These are phyloP conservation scores for Digitonthophagus gazella DNA, from an alignment of 2,888 invertebrate species.

Conservation along the genomic window DNA sequence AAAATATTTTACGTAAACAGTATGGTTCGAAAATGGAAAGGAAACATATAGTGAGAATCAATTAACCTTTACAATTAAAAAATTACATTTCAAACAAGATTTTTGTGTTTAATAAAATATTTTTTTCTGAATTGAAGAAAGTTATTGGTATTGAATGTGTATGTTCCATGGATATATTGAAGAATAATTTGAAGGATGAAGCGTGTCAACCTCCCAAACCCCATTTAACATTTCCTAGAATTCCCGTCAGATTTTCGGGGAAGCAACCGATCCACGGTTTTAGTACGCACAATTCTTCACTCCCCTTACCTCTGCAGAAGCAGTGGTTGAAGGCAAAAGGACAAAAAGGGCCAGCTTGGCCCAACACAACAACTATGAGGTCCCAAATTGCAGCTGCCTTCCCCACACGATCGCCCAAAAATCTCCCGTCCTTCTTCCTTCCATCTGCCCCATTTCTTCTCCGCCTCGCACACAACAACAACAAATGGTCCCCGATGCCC, in stretches of 20 bases:
- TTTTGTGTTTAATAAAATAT: not conserved
- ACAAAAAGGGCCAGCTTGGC: not conserved
- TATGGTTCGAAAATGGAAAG: too few species aligned
- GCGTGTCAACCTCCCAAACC: not conserved
- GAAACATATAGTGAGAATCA: too few species aligned
- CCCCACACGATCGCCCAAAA: not conserved
- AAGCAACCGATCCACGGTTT: not conserved
- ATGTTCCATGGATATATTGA: not conserved
- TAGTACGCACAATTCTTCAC: not conserved
- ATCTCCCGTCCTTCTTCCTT: not conserved
- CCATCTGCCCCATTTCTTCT: slow-evolving; percentile 1
- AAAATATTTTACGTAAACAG: too few species aligned
- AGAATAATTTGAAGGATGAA: not conserved
- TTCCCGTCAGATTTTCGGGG: not conserved
- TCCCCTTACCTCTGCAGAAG: not conserved
- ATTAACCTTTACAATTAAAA: too few species aligned
- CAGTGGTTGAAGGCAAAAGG: not conserved
- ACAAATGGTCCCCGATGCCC: slow-evolving; percentile 5
- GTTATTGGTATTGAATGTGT: too few species aligned
- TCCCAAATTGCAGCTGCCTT: slow-evolving; percentile 11
- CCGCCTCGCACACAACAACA: slow-evolving; percentile 5
- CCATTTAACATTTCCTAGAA: not conserved
- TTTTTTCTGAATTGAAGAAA: too few species aligned
- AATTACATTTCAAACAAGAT: too few species aligned
- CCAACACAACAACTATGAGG: not conserved